Base-by-base conservation (phyloP, 37 sponge, comb jelly and placozoan species). In the Chondrilla cf. caribensis region DNA sequence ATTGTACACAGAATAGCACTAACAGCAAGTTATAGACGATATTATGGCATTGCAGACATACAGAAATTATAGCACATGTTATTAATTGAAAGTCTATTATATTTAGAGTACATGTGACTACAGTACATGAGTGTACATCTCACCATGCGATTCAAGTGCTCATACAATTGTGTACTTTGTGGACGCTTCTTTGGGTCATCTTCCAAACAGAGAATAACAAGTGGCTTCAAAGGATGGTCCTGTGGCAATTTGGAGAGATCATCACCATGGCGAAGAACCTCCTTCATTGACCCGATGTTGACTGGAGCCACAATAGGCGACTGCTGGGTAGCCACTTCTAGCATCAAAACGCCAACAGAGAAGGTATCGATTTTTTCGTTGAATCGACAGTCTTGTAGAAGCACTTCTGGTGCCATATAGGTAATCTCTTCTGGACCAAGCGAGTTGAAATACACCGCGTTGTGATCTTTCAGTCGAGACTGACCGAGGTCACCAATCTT, bases 391-490 rank as follows among this genome's bases (percentile, higher is more conserved):
- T n/a, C 19, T 9, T 8, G 5, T 2, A 2, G 5, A 14, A 79
- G 58, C 22, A 70, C 68, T 54, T 85, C 86, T 35, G 80, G 86
- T 21, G 86, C 71, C 80, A 85, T 66, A 70, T 55, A 85, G 15
- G 22, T 31, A 11, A 43, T 17, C 6, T 79, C 71, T 3, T 79
- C 86, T 19, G 77, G 76, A 2, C 38, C 25, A 3, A 0, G 25
- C 2, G 25, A 33, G 25, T 47, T 15, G 39, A 76, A 47, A 37
- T 38, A 44, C 26, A 33, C 68, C 5, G 64, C 22, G 15, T 60
- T 15, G 64, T 60, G 24, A 7, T 22, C 64, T 26, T 60, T 60
- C 64, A 60, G 29, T 4, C 29, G 24, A 26, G 64, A 60, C 38
- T 70, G 71, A 2, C 39, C 35, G 37, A 70, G 28, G 8, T 37